These are phyloP conservation scores for Malthinus flaveolus DNA, from an alignment of 2,888 invertebrate genomes.

Conservation along the genomic window DNA sequence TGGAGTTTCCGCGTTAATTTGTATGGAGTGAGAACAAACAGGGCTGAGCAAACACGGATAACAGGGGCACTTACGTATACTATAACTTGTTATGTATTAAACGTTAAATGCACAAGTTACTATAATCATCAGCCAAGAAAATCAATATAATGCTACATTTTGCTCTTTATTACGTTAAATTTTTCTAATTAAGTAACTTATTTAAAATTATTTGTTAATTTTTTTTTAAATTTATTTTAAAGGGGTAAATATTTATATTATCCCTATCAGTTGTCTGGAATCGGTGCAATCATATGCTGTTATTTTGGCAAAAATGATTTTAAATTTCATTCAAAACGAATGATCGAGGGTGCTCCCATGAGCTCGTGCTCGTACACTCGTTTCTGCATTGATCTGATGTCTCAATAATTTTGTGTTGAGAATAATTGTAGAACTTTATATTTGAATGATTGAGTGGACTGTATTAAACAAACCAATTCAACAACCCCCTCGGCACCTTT, in stretches of 20 bases:
- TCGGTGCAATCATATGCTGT: background rate
- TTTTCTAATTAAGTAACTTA: background rate
- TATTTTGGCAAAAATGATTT: too few species aligned
- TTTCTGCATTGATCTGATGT: too few species aligned
- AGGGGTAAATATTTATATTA: background rate
- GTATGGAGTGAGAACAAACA: slow-evolving; percentile 36
- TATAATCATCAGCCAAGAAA: slow-evolving; percentile 12
- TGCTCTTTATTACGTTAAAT: background rate
- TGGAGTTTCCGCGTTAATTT: slow-evolving; percentile 30
- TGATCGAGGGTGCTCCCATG: too few species aligned
- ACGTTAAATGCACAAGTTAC: slow-evolving; percentile 18
- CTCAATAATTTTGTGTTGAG: too few species aligned
- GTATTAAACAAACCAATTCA: too few species aligned
- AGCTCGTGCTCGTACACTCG: too few species aligned
- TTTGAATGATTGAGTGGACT: too few species aligned
- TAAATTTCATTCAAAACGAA: too few species aligned
- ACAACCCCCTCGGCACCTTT: too few species aligned
- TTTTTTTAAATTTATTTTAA: background rate
- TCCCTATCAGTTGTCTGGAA: background rate
- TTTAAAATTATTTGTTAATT: background rate
- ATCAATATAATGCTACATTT: slow-evolving; percentile 12
- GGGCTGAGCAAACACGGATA: slow-evolving; percentile 42
- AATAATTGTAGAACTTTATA: too few species aligned
- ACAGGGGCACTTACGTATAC: slow-evolving; percentile 31
- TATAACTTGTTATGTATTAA: slow-evolving; percentile 15